Evolutionary conservation across 37 sponge, comb jelly and placozoan species (phyloP).

Genomic region (Axinella damicornis): DNA sequence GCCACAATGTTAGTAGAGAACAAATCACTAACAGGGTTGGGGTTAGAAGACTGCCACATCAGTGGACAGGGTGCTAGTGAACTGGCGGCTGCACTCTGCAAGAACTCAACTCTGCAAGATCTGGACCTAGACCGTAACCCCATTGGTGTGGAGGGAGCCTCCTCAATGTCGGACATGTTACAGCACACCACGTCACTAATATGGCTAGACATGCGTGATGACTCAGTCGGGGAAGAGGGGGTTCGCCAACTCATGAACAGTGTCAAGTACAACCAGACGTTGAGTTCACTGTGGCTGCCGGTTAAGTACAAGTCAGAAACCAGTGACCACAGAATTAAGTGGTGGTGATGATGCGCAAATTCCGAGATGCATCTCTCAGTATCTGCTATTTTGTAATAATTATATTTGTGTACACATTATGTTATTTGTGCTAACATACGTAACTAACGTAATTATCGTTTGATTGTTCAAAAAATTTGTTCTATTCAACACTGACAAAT

Average conservation of each 20-base stretch:
- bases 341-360: too few species aligned
- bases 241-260: not conserved
- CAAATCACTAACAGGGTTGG: not conserved
- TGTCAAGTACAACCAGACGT: not conserved
- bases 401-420: too few species aligned
- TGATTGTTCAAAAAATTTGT: too few species aligned
- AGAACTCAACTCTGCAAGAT: not conserved
- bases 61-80: not conserved
- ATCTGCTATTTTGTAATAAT: too few species aligned
- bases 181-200: not conserved
- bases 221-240: not conserved
- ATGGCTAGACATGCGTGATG: not conserved
- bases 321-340: too few species aligned
- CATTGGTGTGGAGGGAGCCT: not conserved
- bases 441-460: too few species aligned
- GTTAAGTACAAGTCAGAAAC: too few species aligned
- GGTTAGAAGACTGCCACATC: not conserved
- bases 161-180: not conserved
- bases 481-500: too few species aligned
- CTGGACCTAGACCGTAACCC: not conserved
- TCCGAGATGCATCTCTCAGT: too few species aligned
- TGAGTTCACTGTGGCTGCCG: too few species aligned
- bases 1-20: slow-evolving; percentile 7
- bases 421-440: too few species aligned
- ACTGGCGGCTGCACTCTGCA: not conserved